Evolutionary conservation across 2,797 vertebrate species (phyloP), one percentile per base, ranked within the genome.

Genomic region (Cercopithecus petaurista): DNA sequence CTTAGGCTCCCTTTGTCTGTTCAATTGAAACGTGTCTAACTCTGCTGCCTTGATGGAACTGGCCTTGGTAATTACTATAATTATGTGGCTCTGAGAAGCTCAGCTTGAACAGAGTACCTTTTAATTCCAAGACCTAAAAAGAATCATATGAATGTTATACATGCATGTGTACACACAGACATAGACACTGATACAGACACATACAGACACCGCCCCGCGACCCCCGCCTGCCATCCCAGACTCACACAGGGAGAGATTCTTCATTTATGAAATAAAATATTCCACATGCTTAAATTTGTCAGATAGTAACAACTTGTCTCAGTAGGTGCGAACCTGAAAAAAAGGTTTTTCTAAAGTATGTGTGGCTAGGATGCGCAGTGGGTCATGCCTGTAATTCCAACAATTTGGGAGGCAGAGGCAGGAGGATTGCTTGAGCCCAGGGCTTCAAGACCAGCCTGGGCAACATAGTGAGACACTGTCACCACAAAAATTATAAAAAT

Each of bases 11-110:
- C 55, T 95, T 82, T 82, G 73, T 94, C 82, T 75, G 89, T 81
- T 95, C 76, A 5, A 5, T 1, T 50, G 76, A 93, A 88, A 95
- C 3, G 0, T 41, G 80, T 82, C 93, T 88, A 73, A 43, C 81
- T 85, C 24, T 0, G 43, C 67, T 57, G 64, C 39, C 72, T 88
- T 8, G 43, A 55, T 75, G 41, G 64, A 89, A 50, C 41, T n/a
- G 36, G 84, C 85, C 82, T 85, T 79, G 81, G 85, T 85, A 75
- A 96, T 94, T 61, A 86, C 59, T 83, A 1, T 81, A 19, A 88
- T 92, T 94, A 73, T 36, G 52, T n/a, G 11, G 11, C 77, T 88
- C 92, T 41, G 57, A 95, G 88, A 12, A 72, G 73, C 81, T 94
- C 8, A 30, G n/a, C 72, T 70, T 36, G 64, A 87, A 86, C 7